Evolutionary conservation across 2,888 invertebrate species (phyloP).

Genomic region (Microctonus brassicae): DNA sequence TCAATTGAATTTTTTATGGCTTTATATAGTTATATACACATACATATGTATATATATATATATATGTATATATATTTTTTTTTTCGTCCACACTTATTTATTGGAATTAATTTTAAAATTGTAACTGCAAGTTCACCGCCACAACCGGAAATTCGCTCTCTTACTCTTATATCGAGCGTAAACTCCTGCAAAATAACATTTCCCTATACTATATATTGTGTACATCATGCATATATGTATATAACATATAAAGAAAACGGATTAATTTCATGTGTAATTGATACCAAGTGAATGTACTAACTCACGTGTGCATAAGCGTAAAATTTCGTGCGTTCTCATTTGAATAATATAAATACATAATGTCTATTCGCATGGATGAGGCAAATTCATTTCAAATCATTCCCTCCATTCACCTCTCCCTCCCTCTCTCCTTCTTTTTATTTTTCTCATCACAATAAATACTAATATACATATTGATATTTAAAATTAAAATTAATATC

Average conservation of each 20-base stretch:
- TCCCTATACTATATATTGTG: background rate
- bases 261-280: slow-evolving; percentile 29
- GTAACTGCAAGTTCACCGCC: slow-evolving; percentile 4
- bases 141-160: slow-evolving; percentile 40
- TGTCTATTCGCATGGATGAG: background rate
- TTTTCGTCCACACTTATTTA: background rate
- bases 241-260: slow-evolving; percentile 13
- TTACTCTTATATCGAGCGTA: slow-evolving; percentile 27
- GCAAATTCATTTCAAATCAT: background rate
- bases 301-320: slow-evolving; percentile 28
- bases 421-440: background rate
- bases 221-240: background rate
- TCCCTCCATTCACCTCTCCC: background rate
- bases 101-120: background rate
- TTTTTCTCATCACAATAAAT: background rate
- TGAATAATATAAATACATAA: slow-evolving; percentile 31
- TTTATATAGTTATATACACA: no score
- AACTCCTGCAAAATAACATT: slow-evolving; percentile 18
- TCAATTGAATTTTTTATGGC: no score
- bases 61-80: background rate
- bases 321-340: slow-evolving; percentile 32
- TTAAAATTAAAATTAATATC: no score
- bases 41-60: no score
- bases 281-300: slow-evolving; percentile 29
- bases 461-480: no score